Evolutionary conservation across 2,888 invertebrate genomes (phyloP).

Genomic region (Drosophila neoperkinsi): DNA sequence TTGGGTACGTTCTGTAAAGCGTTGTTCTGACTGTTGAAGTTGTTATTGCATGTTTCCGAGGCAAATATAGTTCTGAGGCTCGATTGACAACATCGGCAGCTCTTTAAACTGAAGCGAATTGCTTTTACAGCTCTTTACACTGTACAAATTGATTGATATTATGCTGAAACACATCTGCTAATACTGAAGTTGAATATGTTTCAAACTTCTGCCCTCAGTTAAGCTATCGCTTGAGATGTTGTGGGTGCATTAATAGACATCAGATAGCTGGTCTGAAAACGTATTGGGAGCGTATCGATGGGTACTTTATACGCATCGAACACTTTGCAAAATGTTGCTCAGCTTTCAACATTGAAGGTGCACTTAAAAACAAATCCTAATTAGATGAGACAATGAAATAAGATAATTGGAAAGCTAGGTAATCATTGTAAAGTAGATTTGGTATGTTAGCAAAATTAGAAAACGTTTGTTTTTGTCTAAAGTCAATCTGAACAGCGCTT

Average conservation of each 20-base stretch:
- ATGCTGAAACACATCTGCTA: not conserved
- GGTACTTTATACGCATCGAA: not conserved
- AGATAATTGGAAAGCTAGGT: not conserved
- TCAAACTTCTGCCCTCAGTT: not conserved
- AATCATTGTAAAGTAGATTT: not conserved
- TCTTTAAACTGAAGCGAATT: not conserved
- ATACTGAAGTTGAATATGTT: not conserved
- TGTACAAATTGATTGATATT: not conserved
- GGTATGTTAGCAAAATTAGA: not conserved
- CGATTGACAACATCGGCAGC: not conserved
- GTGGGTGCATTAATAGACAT: not conserved
- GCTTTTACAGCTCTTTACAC: not conserved
- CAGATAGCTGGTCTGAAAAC: not conserved
- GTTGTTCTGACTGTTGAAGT: constrained; percentile 5
- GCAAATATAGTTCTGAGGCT: not conserved
- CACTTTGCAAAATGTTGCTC: not conserved
- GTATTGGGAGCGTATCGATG: too few relatives aligned
- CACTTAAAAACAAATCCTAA: not conserved
- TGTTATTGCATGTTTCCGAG: not conserved
- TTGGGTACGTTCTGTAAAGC: not conserved
- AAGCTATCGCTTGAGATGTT: not conserved
- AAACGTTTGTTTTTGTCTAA: not conserved
- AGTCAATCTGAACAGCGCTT: constrained; percentile 7
- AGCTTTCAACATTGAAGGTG: not conserved
- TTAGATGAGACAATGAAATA: not conserved